Evolutionary conservation across 2,113 vertebrate genomes (phyloP), one percentile per base, ranked within the genome.

Genomic region (Triplophysa dalaica): DNA sequence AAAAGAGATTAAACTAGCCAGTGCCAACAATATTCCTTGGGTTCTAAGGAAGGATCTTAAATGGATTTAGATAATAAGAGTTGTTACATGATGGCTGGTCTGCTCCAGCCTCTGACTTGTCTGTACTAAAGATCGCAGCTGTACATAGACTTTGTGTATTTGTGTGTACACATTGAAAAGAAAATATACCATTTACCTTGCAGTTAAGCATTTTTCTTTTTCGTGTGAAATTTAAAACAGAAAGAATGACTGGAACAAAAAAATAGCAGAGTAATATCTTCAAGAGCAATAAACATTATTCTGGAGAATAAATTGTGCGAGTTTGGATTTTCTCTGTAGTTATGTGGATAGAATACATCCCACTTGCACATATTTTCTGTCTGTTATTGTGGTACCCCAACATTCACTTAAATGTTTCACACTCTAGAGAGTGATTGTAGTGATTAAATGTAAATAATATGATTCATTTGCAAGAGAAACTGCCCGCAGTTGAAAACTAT

Each of bases 241-340:
- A 87, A 85, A 81, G 83, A 88, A 90, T 88, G 83, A 77, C 69
- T 88, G 83, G 86, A 86, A 89, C 88, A 88, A 79, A 90, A 90
- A 83, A 89, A 83, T 77, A 90, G 29, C 63, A 91, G 82, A 92
- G 88, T 65, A 88, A 89, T 91, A 93, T 91, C 91, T 91, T 91
- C 87, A 90, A 92, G 91, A 94, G 93, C 93, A 94, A 94, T 94
- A 94, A 94, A 94, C 90, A 91, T 87, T 92, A 92, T 93, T 92
- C 91, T 91, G 89, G 85, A 92, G 89, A 91, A 86, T 83, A 83
- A 79, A 68, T 83, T 88, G 75, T 84, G 43, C 83, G 84, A 77
- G 77, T 86, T 80, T 80, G 84, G 41, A 86, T 86, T 86, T 70
- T 73, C 67, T 33, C 33, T 74, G 50, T 5, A 14, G 10, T 62